A percentile compares a stretch with the other conserved stretches of the same genome.
Conservation (phyloP, 2,113 vertebrate genomes). For the Axis porcinus region DNA sequence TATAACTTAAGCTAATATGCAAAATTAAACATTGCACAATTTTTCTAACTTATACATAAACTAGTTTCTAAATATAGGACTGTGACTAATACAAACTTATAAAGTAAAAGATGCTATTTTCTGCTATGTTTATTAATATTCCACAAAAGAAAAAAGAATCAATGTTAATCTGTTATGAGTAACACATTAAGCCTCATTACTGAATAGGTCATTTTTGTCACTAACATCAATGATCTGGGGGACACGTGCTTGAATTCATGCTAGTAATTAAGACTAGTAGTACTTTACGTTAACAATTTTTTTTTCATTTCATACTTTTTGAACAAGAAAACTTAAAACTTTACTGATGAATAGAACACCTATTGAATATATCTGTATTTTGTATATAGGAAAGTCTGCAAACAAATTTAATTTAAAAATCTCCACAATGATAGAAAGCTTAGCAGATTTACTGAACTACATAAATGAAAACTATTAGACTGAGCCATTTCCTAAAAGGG, state of each 20-base stretch:
- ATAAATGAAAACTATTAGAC: not conserved
- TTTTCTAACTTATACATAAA: not conserved
- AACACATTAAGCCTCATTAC: not conserved
- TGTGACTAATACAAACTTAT: not conserved
- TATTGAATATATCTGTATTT: not conserved
- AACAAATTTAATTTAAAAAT: not conserved
- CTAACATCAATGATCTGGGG: not conserved
- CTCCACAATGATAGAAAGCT: not conserved
- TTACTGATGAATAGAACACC: not conserved
- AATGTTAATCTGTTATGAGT: not conserved
- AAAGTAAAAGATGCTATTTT: not conserved
- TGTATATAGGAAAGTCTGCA: not conserved
- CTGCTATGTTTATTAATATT: not conserved
- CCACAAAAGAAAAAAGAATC: not conserved
- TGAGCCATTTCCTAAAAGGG: not conserved
- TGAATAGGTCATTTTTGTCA: not conserved
- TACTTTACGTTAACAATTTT: not conserved
- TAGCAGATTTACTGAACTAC: not conserved
- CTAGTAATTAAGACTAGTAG: not conserved
- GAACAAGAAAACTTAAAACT: not conserved
- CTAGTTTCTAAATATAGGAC: not conserved
- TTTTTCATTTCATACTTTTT: not conserved
- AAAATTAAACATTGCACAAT: not conserved
- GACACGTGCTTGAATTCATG: not conserved
- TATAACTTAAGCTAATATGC: not conserved